Evolutionary conservation across 2,888 invertebrate genomes (phyloP).

Genomic region (Xanthia icteritia): DNA sequence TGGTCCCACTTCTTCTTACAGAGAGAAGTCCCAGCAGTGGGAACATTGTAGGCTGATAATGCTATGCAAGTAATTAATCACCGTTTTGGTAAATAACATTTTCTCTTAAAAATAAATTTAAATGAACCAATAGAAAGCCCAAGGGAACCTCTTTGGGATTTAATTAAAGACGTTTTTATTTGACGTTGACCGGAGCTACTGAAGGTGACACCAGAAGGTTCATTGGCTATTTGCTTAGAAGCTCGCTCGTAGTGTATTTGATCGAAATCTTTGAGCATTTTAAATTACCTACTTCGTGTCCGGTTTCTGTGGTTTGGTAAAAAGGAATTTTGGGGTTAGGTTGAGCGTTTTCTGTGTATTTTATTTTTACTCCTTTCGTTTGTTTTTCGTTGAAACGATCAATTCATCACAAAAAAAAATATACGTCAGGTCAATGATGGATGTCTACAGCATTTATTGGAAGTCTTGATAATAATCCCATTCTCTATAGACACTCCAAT

Average conservation of each 20-base stretch:
- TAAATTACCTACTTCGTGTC: constrained; percentile 15
- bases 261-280: constrained; percentile 48
- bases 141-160: constrained; percentile 16
- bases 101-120: constrained; percentile 5
- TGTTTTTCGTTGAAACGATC: not conserved
- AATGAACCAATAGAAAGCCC: constrained; percentile 9
- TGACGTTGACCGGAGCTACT: constrained; percentile 23
- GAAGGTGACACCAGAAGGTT: constrained; percentile 30
- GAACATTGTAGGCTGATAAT: not conserved
- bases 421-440: no score
- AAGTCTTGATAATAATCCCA: not conserved
- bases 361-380: not conserved
- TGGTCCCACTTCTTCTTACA: no score
- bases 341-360: not conserved
- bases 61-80: not conserved
- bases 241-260: constrained; percentile 11
- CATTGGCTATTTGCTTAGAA: constrained; percentile 37
- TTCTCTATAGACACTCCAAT: not conserved
- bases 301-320: not conserved
- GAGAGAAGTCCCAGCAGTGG: not conserved
- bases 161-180: constrained; percentile 53
- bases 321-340: not conserved
- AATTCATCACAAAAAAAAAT: no score
- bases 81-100: not conserved
- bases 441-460: no score